Evolutionary conservation across 2,113 vertebrate genomes (phyloP), one percentile per base, ranked within the genome.

Genomic region (Tachysurus vachellii): DNA sequence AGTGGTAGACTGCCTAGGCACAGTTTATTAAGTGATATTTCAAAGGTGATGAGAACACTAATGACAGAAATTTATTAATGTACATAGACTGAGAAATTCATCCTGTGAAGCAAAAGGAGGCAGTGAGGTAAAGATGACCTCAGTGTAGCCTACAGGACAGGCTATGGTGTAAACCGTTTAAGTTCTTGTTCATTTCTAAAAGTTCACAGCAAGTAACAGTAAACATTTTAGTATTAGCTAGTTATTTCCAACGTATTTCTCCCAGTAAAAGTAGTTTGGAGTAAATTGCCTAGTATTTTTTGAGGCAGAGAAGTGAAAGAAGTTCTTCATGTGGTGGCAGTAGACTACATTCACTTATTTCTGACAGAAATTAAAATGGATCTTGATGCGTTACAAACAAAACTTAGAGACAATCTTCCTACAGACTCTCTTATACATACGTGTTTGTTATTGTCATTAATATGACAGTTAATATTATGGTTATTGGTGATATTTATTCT

Each of bases 391-490:
- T 70, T 71, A 75, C 89, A 91, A 92, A 88, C 91, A 88, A 88
- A 90, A 93, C 89, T 92, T 92, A 92, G 92, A 92, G 93, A 95
- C 93, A 95, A 95, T 95, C 94, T 95, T 95, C 94, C 95, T 96
- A 94, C 92, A 95, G 88, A 90, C 94, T 93, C 93, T 95, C 93
- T 95, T 92, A 93, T 95, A 92, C 92, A 93, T 96, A 88, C 77
- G 85, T 92, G 92, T 93, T 91, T 88, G 94, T 96, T 94, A 92
- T 95, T 94, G 95, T 95, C 94, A 90, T 95, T 91, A 95, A 93
- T 95, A 94, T 94, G 93, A 95, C 95, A 94, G 94, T 87, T 90
- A 94, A 93, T 95, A 94, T 95, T 95, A 94, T 95, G 93, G 95
- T 95, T 94, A 95, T 93, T 93, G 91, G 94, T 95, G 94, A 94